Evolutionary conservation across 53 echinoderm and acorn worm genomes (phyloP).

Genomic region (Apostichopus leukothele): DNA sequence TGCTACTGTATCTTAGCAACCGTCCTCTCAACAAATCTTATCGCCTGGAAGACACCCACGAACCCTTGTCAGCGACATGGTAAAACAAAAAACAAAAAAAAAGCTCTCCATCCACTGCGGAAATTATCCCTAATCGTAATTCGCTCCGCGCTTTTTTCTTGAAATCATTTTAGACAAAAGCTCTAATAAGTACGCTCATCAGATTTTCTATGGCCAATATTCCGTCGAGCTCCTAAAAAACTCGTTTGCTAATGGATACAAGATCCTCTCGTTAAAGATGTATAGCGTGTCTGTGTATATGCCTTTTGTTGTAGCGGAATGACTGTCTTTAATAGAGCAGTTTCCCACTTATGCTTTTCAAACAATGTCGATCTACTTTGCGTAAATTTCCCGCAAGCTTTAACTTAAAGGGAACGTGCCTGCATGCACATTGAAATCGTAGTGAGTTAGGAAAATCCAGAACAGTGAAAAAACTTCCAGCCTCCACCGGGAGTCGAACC

Average conservation of each 20-base stretch:
- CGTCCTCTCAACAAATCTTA: not conserved
- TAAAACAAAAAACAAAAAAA: not conserved
- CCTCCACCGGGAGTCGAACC: no score
- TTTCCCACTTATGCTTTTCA: slow-evolving; percentile 40
- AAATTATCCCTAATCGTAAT: slow-evolving; percentile 38
- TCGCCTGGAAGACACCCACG: slow-evolving; percentile 23
- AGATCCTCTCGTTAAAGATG: slow-evolving; percentile 20
- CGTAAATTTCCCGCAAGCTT: slow-evolving; percentile 22
- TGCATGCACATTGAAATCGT: no score
- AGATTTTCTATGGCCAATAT: not conserved
- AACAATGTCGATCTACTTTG: slow-evolving; percentile 40
- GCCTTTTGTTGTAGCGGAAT: slow-evolving; percentile 36
- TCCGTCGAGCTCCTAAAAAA: slow-evolving; percentile 5
- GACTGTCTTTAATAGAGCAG: slow-evolving; percentile 29
- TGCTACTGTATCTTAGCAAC: slow-evolving; percentile 29
- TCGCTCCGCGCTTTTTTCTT: slow-evolving; percentile 1
- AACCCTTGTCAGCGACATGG: not conserved
- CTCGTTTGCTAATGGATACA: slow-evolving; percentile 37
- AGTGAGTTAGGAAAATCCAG: no score
- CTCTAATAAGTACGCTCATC: slow-evolving; percentile 9
- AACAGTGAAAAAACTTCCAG: no score
- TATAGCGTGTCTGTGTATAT: not conserved
- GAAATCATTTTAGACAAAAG: slow-evolving; percentile 44
- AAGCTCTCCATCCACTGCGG: not conserved
- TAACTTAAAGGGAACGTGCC: slow-evolving; percentile 14